A percentile compares a stretch with the other conserved stretches of the same genome.
Conservation (phyloP, 2,113 vertebrate species). For the Carollia perspicillata region DNA sequence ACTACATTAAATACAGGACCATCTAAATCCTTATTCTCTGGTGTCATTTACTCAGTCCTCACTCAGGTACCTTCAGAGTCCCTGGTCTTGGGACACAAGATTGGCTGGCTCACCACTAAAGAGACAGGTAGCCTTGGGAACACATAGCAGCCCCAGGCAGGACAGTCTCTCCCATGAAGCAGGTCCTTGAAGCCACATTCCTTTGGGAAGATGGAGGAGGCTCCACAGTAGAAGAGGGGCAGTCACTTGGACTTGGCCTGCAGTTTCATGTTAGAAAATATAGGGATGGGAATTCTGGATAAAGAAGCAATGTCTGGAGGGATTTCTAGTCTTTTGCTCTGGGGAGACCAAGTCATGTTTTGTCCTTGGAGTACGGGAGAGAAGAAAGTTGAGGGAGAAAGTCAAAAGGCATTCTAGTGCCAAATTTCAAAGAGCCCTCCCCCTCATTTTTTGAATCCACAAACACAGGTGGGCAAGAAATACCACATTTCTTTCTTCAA, state of each 20-base stretch:
- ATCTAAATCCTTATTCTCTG: not conserved
- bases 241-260: not conserved
- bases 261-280: not conserved
- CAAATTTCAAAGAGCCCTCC: not conserved
- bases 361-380: not conserved
- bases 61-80: not conserved
- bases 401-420: not conserved
- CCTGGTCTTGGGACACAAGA: not conserved
- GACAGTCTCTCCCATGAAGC: not conserved
- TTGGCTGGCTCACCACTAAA: fast-evolving
- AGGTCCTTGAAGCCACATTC: not conserved
- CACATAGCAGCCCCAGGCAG: not conserved
- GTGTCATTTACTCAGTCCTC: not conserved
- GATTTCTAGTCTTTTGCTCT: not conserved
- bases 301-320: no score
- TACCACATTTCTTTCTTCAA: not conserved
- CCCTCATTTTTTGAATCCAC: not conserved
- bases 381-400: not conserved
- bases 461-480: not conserved
- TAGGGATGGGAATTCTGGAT: not conserved
- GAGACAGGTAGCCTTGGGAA: not conserved
- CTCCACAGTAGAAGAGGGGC: not conserved
- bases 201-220: not conserved
- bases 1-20: not conserved
- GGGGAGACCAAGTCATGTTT: not conserved